These are phyloP conservation scores for Calliopsis andreniformis DNA, from an alignment of 1,140 invertebrate genomes.

Conservation along the genomic window DNA sequence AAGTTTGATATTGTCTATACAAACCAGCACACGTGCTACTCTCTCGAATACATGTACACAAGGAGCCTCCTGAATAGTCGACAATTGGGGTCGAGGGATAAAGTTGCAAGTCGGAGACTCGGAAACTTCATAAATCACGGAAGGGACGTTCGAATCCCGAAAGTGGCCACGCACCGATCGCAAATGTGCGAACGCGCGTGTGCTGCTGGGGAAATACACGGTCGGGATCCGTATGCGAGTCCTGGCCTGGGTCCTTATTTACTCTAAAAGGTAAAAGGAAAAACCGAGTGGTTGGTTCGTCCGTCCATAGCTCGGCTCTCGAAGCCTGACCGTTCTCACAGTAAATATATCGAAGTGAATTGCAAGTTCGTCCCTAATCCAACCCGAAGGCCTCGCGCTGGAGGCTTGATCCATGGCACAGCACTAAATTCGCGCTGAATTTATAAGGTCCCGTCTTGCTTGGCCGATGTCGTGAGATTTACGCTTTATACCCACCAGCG, in stretches of 20 bases:
- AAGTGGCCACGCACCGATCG: constrained; percentile 48
- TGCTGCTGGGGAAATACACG: constrained; percentile 47
- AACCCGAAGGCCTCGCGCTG: constrained; percentile 60
- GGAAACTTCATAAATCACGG: constrained; percentile 69
- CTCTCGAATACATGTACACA: neutral
- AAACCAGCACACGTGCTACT: no score
- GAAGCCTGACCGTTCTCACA: constrained; percentile 80
- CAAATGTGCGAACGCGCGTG: constrained; percentile 72
- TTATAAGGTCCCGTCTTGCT: constrained; percentile 63
- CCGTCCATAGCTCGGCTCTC: constrained; percentile 53
- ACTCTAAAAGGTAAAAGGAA: constrained; percentile 63
- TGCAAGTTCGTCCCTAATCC: constrained; percentile 79
- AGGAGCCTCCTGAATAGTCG: constrained; percentile 22
- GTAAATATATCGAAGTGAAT: constrained; percentile 81
- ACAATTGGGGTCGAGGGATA: constrained; percentile 54
- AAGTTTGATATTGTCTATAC: no score
- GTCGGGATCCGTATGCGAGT: constrained; percentile 7
- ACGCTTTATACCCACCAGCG: neutral
- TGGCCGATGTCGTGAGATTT: neutral
- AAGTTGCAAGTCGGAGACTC: constrained; percentile 58
- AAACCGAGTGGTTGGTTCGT: constrained; percentile 48
- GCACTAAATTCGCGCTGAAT: constrained; percentile 76
- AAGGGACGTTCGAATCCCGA: constrained; percentile 44
- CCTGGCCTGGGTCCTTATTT: constrained; percentile 59
- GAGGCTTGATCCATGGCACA: constrained; percentile 73